These are phyloP conservation scores for Tarsius wallacei DNA, from an alignment of 2,797 vertebrate genomes.

Conservation along the genomic window DNA sequence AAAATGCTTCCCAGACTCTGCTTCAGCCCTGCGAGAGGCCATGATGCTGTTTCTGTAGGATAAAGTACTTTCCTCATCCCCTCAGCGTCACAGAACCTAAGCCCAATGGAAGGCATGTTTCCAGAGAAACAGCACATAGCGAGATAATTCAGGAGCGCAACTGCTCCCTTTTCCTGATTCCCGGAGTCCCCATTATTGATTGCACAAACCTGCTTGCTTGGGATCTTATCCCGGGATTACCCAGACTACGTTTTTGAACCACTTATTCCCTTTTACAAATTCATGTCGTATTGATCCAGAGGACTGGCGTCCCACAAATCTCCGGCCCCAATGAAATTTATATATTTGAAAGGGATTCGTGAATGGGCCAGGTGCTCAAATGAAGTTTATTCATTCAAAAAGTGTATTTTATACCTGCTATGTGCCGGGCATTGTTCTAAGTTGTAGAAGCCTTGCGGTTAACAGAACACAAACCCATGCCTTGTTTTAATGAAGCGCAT, in stretches of 20 bases:
- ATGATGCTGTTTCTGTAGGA: neutral
- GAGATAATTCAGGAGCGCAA: neutral
- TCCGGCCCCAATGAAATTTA: neutral
- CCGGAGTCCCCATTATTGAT: neutral
- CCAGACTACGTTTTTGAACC: slow-evolving; percentile 3
- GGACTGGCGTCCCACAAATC: neutral
- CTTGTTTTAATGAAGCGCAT: neutral
- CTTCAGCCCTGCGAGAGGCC: neutral
- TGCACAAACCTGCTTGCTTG: neutral
- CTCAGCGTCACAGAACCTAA: neutral
- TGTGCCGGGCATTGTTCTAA: neutral
- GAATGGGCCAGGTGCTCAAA: neutral
- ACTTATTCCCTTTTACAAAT: slow-evolving; percentile 62
- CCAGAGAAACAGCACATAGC: neutral
- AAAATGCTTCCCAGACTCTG: neutral
- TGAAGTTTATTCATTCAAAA: neutral
- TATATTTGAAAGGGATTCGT: slow-evolving; percentile 13
- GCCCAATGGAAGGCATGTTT: neutral
- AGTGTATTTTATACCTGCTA: neutral
- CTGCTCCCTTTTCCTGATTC: neutral
- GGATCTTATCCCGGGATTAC: slow-evolving; percentile 31
- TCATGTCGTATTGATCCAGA: neutral
- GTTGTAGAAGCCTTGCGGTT: neutral
- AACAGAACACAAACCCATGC: neutral
- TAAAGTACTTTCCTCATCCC: neutral